phyloP scores from a whole-genome alignment of 2,113 vertebrate genomes.

The Zapus hudsonius region DNA sequence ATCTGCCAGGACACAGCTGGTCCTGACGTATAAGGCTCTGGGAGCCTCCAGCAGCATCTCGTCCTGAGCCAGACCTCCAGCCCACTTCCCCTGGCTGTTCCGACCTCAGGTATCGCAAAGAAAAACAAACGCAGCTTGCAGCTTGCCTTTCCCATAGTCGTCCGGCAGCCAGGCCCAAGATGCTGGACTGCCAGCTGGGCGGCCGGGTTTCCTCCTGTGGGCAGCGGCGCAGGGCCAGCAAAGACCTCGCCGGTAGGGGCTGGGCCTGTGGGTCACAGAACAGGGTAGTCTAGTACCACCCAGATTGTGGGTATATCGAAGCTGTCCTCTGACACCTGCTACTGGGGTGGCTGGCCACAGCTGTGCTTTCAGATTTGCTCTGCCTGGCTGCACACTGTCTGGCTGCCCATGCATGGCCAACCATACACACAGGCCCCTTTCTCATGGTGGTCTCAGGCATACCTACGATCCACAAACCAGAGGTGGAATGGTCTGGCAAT shows the following conservation, averaged over 20 bases:
- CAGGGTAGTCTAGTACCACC: conserved; percentile 41
- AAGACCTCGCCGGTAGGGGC: conserved; percentile 46
- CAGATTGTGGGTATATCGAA: neutral
- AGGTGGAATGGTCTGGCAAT: neutral
- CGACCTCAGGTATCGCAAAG: conserved; percentile 75
- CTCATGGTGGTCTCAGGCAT: neutral
- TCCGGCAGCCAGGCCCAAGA: conserved; percentile 56
- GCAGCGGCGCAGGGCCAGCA: conserved; percentile 47
- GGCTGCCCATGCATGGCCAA: neutral
- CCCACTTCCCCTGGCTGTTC: conserved; percentile 73
- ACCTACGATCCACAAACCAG: accelerated
- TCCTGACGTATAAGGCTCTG: neutral
- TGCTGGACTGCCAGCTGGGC: conserved; percentile 71
- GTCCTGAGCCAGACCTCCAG: conserved; percentile 54
- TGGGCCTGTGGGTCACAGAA: neutral
- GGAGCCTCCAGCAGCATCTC: conserved; percentile 9
- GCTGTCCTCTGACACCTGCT: conserved; percentile 33
- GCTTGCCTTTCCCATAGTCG: conserved; percentile 68
- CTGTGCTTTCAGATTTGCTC: neutral
- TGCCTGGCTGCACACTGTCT: neutral
- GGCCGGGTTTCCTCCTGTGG: conserved; percentile 71
- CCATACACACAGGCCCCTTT: neutral
- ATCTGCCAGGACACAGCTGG: neutral
- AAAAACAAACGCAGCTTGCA: conserved; percentile 73
- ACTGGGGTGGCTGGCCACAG: neutral